Evolutionary conservation across 2,888 invertebrate genomes (phyloP), one percentile per base, ranked within the genome.

Genomic region (Osmoderma eremita): DNA sequence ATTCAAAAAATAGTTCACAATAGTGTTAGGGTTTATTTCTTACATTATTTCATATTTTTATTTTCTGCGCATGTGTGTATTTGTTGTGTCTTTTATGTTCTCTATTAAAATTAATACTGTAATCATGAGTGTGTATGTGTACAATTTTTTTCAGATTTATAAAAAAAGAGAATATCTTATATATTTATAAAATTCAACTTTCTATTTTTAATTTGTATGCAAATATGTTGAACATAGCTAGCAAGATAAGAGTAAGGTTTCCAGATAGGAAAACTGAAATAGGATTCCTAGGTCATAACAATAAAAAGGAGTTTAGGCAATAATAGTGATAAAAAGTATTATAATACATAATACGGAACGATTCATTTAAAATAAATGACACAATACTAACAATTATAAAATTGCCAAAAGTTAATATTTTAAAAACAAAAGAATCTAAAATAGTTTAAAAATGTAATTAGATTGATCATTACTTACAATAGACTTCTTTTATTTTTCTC

Each of bases 171-270:
- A 63, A 64, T 53, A 67, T 30, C 36, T 58, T 61, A 30, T 48
- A 48, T 61, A 41, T 39, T 61, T 70, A 67, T 67, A 67, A 67
- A 67, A 69, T 69, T 66, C 62, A 71, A 71, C 65, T 53, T 68
- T 73, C 72, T 72, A 70, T 56, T 42, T 20, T 54, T 61, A 61
- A 61, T 61, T 20, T 36, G 58, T 61, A 30, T 64, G 68, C 71
- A 72, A 70, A 70, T 70, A 71, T 69, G 69, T 68, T 69, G 72
- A 74, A 73, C 71, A 72, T 71, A 72, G 69, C 70, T 70, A 68
- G 69, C 65, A 67, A 72, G 70, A 63, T 67, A 45, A 61, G 36
- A 41, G 10, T 63, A 61, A 61, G 41, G 15, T 53, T 53, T 38
- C 18, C 17, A 38, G 38, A 53, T 13, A 13, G 30, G 30, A 24